Base-by-base conservation (phyloP, 1,140 invertebrate genomes). In the Bombus impatiens region DNA sequence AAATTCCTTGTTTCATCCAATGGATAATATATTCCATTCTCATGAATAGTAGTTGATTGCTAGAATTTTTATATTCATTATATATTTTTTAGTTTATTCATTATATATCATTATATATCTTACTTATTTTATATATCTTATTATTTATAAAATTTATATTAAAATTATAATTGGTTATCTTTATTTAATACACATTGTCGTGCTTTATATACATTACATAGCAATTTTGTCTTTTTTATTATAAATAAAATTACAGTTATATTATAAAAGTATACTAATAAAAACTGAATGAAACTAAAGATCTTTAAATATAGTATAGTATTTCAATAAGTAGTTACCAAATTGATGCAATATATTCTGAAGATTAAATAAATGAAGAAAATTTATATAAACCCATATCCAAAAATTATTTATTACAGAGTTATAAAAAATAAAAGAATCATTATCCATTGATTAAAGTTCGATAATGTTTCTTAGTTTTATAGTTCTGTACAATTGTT, bases 1-100 rank as follows among this genome's bases (percentile, higher is more conserved):
- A 93, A 53, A 82, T 94, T 95, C 88, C 78, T 92, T 44, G 93
- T 91, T 88, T 95, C 94, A 70, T 95, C 94, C 57, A 95, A 65
- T 44, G 93, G 94, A 89, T 92, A 93, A 92, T 92, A 95, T 77
- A 89, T 78, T 22, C 92, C 93, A 88, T 94, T 94, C 76, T 93
- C 93, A 44, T 90, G 88, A 59, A 90, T 78, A 32, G 78, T 75
- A 57, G 89, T 91, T 62, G 91, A 86, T 72, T 92, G 90, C 94
- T 90, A 32, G 9, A 84, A 82, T 82, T 37, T 47, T 47, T 67
- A 53, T 37, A 40, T 40, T 32, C 18, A 28, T 57, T n/a, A 40
- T 3, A 35, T 25, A 74, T 35, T 1, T 8, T 59, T 82, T 13
- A 62, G 25, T 32, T 28, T 67, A 32, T 53, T 32, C 12, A 25